Evolutionary conservation across 2,797 vertebrate genomes (phyloP).

Genomic region (Sorex maritimensis): DNA sequence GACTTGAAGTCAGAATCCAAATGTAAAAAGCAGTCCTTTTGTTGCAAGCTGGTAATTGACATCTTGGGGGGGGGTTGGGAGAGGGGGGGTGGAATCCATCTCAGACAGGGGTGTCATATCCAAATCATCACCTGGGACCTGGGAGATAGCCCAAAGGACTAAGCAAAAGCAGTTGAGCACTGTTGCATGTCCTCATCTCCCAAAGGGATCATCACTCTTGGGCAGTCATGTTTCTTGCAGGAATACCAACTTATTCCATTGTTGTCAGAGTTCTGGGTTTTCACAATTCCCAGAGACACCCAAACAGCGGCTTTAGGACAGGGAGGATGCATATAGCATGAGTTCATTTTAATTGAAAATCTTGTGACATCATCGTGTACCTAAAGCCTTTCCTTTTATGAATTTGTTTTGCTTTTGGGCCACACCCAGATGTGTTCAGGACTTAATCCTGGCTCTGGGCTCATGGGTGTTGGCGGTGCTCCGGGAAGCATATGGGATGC

Average conservation of each 20-base stretch:
- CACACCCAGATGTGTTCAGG: too few species aligned
- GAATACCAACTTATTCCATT: background rate
- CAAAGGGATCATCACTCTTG: background rate
- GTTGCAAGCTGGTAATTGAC: background rate
- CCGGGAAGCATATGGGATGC: too few species aligned
- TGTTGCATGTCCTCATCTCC: too few species aligned
- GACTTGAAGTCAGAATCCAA: background rate
- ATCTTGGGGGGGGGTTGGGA: background rate
- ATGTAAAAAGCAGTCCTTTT: background rate
- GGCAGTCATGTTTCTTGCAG: slow-evolving; percentile 15
- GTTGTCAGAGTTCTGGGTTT: slow-evolving; percentile 55
- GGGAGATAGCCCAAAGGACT: too few species aligned
- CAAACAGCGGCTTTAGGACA: slow-evolving; percentile 1
- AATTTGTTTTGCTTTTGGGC: background rate
- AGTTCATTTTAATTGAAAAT: slow-evolving; percentile 39
- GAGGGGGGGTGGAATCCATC: background rate
- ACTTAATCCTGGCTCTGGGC: too few species aligned
- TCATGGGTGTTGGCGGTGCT: too few species aligned
- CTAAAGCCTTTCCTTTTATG: background rate
- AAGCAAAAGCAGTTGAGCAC: too few species aligned
- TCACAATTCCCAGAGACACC: slow-evolving; percentile 6
- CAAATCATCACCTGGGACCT: too few species aligned
- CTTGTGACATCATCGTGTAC: background rate
- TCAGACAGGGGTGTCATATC: background rate
- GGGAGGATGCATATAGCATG: background rate